A percentile compares a stretch with the other conserved stretches of the same genome.
These are phyloP conservation scores for Nemapogon koenigi DNA, from an alignment of 2,888 invertebrate genomes.

Conservation along the genomic window DNA sequence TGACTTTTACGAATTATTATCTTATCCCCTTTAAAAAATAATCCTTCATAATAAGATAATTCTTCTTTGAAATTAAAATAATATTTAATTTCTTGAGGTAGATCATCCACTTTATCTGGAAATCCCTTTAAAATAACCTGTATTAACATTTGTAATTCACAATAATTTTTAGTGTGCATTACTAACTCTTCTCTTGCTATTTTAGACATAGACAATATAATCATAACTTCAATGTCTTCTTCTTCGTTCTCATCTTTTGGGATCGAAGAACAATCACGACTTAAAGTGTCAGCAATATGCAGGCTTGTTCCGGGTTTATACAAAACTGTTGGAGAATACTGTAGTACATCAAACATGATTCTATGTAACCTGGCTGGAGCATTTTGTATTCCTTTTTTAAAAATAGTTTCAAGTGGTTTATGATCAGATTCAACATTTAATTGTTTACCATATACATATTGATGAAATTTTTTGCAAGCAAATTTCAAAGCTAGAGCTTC, in stretches of 20 bases:
- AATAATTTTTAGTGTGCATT: constrained; percentile 12
- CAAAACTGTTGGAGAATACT: not conserved
- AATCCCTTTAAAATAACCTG: constrained; percentile 11
- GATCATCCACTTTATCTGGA: constrained; percentile 10
- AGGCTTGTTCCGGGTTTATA: not conserved
- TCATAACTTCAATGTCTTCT: not conserved
- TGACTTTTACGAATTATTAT: constrained; percentile 12
- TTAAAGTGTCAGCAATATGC: not conserved
- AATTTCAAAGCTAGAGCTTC: constrained; percentile 12
- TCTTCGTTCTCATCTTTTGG: not conserved
- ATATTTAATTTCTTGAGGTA: constrained; percentile 9
- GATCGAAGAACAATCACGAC: not conserved
- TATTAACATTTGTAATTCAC: constrained; percentile 10
- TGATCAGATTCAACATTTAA: constrained; percentile 15
- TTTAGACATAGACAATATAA: constrained; percentile 12
- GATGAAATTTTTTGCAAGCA: constrained; percentile 15
- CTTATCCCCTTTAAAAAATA: constrained; percentile 15
- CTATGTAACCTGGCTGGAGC: constrained; percentile 14
- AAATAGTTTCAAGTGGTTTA: constrained; percentile 15
- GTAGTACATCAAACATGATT: constrained; percentile 8
- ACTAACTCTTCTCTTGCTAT: constrained; percentile 13
- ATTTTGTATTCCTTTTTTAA: constrained; percentile 13
- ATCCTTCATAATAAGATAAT: constrained; percentile 10
- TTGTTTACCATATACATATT: constrained; percentile 16
- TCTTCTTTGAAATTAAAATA: constrained; percentile 12